phyloP scores from a whole-genome alignment of 2,113 vertebrate species.

The Trichechus manatus region DNA sequence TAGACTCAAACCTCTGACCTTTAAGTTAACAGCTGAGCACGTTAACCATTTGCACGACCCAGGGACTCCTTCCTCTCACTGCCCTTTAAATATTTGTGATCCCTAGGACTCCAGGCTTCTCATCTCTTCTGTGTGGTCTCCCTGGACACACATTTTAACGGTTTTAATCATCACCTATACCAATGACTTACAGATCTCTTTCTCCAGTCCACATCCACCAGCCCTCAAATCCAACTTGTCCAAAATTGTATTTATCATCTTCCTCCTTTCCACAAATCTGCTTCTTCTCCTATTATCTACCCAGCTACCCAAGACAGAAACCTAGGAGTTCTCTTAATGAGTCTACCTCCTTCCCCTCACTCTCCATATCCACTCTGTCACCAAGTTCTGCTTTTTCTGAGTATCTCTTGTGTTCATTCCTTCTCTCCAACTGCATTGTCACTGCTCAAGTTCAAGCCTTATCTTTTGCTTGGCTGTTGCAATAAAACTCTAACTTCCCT shows the following conservation, averaged over 20 bases:
- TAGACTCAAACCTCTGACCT: too few relatives aligned
- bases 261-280: conserved; percentile 23
- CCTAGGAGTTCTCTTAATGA: not conserved
- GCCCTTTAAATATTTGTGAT: not conserved
- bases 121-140: not conserved
- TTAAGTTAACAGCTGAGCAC: too few relatives aligned
- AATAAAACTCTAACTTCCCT: not conserved
- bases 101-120: not conserved
- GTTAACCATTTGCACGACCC: too few relatives aligned
- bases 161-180: not conserved
- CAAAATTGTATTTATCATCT: not conserved
- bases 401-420: not conserved
- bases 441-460: conserved; percentile 3
- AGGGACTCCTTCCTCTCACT: not conserved
- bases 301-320: conserved; percentile 40
- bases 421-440: not conserved
- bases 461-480: not conserved
- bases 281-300: not conserved
- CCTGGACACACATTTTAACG: not conserved
- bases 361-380: not conserved
- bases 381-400: not conserved
- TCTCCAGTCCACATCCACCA: not conserved
- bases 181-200: not conserved
- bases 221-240: not conserved
- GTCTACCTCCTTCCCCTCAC: not conserved